Evolutionary conservation across 2,113 vertebrate species (phyloP), one percentile per base, ranked within the genome.

Genomic region (Tichodroma muraria): DNA sequence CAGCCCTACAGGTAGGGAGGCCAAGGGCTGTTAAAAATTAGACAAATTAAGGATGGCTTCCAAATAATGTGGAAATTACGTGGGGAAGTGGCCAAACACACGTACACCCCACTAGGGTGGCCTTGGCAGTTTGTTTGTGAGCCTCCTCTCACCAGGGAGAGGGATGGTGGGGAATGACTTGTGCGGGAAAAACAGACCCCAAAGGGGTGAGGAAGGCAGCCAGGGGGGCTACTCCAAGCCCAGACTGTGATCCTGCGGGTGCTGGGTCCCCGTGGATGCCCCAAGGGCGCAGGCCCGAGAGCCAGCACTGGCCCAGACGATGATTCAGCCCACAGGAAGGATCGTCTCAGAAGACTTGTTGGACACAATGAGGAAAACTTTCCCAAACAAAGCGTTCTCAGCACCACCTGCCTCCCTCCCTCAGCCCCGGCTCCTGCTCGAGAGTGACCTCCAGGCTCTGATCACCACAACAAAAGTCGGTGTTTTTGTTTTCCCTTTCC

Each of bases 281-380:
- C 44, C 1, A 10, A 22, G 47, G 23, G 49, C 22, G 19, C 89
- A 94, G 96, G 94, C 61, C n/a, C 5, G 25, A n/a, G 13, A 72
- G 50, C 66, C 20, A 40, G 31, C 10, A 9, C 59, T 88, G 28
- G 25, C 73, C 21, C 35, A 91, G 94, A 93, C 61, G 61, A 94
- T 97, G 97, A 97, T 89, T 97, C 96, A 97, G 88, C 88, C 82
- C 77, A 88, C 93, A 96, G 95, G 96, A 96, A 97, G 91, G 94
- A 95, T 92, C 88, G 88, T 79, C 92, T 66, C 60, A 94, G 94
- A 89, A 88, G 91, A 92, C 95, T 93, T 97, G 96, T n/a, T 96
- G 65, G 30, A 83, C 76, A 93, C 92, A 87, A 95, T 92, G 96
- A 96, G 93, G 56, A 59, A 81, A 88, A 82, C 82, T 95, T 96